These are phyloP conservation scores for Sternarchorhynchus goeldii DNA, from an alignment of 2,797 vertebrate species.

Conservation along the genomic window DNA sequence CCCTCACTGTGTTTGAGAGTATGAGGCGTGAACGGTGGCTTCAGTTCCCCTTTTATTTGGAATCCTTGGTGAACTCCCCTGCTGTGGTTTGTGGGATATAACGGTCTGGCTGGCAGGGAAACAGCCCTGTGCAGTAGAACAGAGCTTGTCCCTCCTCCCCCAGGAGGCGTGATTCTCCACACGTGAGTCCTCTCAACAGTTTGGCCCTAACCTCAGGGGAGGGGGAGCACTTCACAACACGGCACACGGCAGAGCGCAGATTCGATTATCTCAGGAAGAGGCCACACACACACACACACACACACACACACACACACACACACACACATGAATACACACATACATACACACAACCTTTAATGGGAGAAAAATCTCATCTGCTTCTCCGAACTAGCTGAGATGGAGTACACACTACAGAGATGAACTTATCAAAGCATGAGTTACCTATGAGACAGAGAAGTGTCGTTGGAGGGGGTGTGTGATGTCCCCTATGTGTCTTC, in stretches of 20 bases:
- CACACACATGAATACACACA: constrained; percentile 9
- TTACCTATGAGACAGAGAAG: constrained; percentile 26
- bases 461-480: constrained; percentile 14
- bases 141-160: constrained; percentile 12
- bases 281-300: constrained; percentile 26
- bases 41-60: constrained; percentile 12
- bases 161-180: not conserved
- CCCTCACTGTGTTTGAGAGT: constrained; percentile 10
- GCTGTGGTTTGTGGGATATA: constrained; percentile 33
- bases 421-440: constrained; percentile 34
- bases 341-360: constrained; percentile 19
- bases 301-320: not conserved
- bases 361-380: constrained; percentile 38
- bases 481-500: constrained; percentile 18
- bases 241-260: constrained; percentile 15
- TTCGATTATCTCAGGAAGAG: constrained; percentile 9
- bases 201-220: constrained; percentile 23
- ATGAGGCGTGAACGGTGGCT: constrained; percentile 31
- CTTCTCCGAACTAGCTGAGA: constrained; percentile 33
- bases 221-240: constrained; percentile 22
- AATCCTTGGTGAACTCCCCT: constrained; percentile 21
- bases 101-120: constrained; percentile 19
- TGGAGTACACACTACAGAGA: constrained; percentile 25
- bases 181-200: constrained; percentile 12
- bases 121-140: constrained; percentile 12